A percentile compares a stretch with the other conserved stretches of the same genome.
Conservation (phyloP, 2,888 invertebrate genomes). For the Agrilus biguttatus region DNA sequence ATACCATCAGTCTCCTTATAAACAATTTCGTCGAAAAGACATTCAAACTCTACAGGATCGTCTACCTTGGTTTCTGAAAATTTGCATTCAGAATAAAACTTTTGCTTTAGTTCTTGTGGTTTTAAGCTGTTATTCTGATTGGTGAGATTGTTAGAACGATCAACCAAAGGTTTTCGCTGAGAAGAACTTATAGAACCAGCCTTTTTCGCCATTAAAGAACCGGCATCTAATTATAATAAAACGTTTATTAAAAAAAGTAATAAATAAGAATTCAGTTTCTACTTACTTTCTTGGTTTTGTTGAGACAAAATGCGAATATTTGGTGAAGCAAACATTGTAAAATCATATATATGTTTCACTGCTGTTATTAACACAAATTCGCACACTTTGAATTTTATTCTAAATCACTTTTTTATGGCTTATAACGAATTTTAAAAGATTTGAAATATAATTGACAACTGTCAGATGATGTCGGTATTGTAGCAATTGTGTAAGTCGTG, state of each 20-base stretch:
- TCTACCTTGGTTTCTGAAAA: conserved; percentile 3
- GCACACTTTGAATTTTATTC: too few relatives aligned
- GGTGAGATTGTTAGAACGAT: conserved; percentile 14
- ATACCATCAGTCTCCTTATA: conserved; percentile 8
- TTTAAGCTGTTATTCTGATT: conserved; percentile 3
- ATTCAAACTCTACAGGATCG: conserved; percentile 5
- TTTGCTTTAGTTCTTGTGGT: conserved; percentile 9
- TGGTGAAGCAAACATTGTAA: neutral
- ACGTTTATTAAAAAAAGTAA: too few relatives aligned
- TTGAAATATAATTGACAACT: too few relatives aligned
- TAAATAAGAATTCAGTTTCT: too few relatives aligned
- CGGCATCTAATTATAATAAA: neutral
- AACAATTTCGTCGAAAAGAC: conserved; percentile 12
- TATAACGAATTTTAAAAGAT: too few relatives aligned
- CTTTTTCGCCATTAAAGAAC: conserved; percentile 11
- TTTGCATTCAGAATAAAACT: conserved; percentile 5
- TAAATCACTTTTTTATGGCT: too few relatives aligned
- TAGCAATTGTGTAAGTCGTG: too few relatives aligned
- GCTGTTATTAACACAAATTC: too few relatives aligned
- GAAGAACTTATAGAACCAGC: conserved; percentile 8
- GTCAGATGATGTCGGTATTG: too few relatives aligned
- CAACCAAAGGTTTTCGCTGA: conserved; percentile 16
- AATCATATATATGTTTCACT: too few relatives aligned
- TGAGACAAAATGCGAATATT: neutral
- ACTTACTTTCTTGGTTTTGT: conserved; percentile 4